phyloP scores from a whole-genome alignment of 53 echinoderm and acorn worm species.

The Stichopus horrens region DNA sequence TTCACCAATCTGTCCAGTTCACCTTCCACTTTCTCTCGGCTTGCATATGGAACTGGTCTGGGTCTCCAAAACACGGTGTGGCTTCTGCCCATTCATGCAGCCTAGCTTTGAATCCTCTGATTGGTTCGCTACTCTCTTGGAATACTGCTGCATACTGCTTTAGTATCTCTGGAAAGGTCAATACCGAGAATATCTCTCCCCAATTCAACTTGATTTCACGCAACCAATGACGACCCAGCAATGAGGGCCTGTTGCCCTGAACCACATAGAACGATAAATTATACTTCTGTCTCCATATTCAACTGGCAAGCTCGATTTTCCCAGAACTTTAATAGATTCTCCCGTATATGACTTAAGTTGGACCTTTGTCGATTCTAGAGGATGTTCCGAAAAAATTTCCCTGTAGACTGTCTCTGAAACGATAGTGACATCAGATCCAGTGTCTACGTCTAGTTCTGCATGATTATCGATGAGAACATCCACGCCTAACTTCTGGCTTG shows the following conservation, averaged over 20 bases:
- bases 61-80: constrained; percentile 41
- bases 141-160: constrained; percentile 17
- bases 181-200: not conserved
- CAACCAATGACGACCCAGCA: too few species aligned
- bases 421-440: constrained; percentile 1
- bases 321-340: constrained; percentile 38
- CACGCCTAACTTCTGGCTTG: not conserved
- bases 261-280: too few species aligned
- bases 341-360: constrained; percentile 23
- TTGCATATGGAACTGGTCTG: constrained; percentile 45
- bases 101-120: constrained; percentile 46
- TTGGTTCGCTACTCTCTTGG: constrained; percentile 21
- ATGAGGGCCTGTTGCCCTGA: too few species aligned
- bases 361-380: not conserved
- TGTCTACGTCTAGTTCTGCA: not conserved
- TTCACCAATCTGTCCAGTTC: constrained; percentile 41
- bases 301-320: constrained; percentile 36
- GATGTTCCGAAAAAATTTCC: too few species aligned
- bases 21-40: constrained; percentile 24
- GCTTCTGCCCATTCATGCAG: constrained; percentile 45
- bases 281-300: not conserved
- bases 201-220: too few species aligned
- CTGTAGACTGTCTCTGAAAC: not conserved
- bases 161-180: constrained; percentile 38
- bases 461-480: constrained; percentile 14